Evolutionary conservation across 2,888 invertebrate species (phyloP).

Genomic region (Calephelis perditalis): DNA sequence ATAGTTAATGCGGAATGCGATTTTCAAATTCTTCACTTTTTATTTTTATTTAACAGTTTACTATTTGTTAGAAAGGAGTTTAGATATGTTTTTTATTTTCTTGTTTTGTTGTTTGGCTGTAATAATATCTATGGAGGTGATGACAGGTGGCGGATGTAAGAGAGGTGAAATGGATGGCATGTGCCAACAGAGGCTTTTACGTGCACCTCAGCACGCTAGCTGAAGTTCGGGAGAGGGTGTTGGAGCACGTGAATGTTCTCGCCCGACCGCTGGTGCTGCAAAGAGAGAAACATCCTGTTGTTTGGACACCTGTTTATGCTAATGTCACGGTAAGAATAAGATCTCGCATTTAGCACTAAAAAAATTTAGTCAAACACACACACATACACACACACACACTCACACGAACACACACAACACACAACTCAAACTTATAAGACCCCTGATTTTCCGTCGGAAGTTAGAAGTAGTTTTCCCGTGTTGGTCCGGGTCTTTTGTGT

Average conservation of each 20-base stretch:
- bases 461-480: too few species aligned
- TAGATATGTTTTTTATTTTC: slow-evolving; percentile 18
- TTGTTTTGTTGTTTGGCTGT: slow-evolving; percentile 15
- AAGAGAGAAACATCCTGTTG: slow-evolving; percentile 90
- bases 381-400: too few species aligned
- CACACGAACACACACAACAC: too few species aligned
- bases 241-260: slow-evolving; percentile 98
- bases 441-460: too few species aligned
- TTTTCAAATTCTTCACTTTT: too few species aligned
- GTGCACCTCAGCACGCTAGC: slow-evolving; percentile 97
- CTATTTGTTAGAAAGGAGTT: slow-evolving; percentile 13
- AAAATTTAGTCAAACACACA: too few species aligned
- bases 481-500: too few species aligned
- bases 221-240: slow-evolving; percentile 97
- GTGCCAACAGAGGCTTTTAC: slow-evolving; percentile 96
- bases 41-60: too few species aligned
- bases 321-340: slow-evolving; percentile 85
- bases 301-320: slow-evolving; percentile 98
- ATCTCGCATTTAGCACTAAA: not conserved
- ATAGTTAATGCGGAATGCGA: too few species aligned
- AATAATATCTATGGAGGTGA: slow-evolving; percentile 39
- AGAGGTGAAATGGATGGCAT: slow-evolving; percentile 99
- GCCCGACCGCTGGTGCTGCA: slow-evolving; percentile 95
- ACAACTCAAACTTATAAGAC: too few species aligned
- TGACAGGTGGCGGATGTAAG: slow-evolving; percentile 88